phyloP scores from a whole-genome alignment of 2,888 invertebrate genomes.

The Netelia fuscicornis region DNA sequence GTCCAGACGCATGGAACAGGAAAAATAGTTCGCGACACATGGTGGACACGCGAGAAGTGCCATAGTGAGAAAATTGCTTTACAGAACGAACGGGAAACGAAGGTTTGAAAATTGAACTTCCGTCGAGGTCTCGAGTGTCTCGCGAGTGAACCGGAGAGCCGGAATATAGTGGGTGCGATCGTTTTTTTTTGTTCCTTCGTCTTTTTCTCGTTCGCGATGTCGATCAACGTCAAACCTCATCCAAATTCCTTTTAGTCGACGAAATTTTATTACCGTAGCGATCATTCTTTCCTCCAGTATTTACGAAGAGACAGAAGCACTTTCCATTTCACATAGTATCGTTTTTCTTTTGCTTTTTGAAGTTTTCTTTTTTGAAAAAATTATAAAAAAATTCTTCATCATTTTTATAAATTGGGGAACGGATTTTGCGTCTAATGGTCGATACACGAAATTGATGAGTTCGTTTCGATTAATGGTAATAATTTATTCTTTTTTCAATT shows the following conservation, averaged over 20 bases:
- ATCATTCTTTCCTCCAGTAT: not conserved
- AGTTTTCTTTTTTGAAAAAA: not conserved
- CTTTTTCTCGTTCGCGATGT: constrained; percentile 24
- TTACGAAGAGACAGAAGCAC: no score
- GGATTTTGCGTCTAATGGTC: no score
- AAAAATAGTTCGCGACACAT: constrained; percentile 43
- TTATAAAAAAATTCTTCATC: no score
- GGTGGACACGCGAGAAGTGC: constrained; percentile 29
- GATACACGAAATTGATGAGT: no score
- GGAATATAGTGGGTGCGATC: constrained; percentile 1
- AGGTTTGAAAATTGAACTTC: constrained; percentile 63
- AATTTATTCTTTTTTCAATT: not conserved
- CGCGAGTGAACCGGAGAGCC: constrained; percentile 31
- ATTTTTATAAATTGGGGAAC: no score
- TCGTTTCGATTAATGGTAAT: no score
- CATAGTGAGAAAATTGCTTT: not conserved
- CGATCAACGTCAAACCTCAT: constrained; percentile 48
- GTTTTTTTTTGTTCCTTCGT: constrained; percentile 12
- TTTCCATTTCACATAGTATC: no score
- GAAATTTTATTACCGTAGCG: constrained; percentile 34
- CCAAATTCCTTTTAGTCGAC: constrained; percentile 35
- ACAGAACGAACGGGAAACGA: not conserved
- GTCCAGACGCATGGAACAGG: constrained; percentile 64
- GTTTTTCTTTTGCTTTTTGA: not conserved
- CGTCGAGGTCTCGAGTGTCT: constrained; percentile 36